phyloP scores from a whole-genome alignment of 2,797 vertebrate genomes.

The Girardinus metallicus region DNA sequence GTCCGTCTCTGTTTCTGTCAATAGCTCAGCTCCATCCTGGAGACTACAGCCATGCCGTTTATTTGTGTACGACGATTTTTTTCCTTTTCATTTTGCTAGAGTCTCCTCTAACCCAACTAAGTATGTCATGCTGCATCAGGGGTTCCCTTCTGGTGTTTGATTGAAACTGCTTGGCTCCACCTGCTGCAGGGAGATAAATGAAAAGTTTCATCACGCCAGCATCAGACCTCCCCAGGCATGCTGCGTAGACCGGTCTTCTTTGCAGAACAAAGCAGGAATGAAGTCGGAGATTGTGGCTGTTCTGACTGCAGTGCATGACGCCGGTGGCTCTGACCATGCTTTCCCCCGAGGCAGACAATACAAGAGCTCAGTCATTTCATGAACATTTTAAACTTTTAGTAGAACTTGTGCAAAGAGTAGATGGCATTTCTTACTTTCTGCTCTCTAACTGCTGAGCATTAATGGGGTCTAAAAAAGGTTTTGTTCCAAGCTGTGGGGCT shows the following conservation, averaged over 20 bases:
- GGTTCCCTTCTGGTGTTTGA: slow-evolving; percentile 57
- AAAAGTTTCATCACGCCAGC: slow-evolving; percentile 29
- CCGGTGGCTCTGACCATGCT: slow-evolving; percentile 8
- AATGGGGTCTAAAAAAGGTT: slow-evolving; percentile 51
- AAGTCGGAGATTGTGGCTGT: slow-evolving; percentile 25
- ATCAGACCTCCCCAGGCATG: slow-evolving; percentile 47
- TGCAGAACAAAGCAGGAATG: slow-evolving; percentile 15
- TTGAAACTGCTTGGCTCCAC: slow-evolving; percentile 69
- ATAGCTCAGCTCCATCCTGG: slow-evolving; percentile 61
- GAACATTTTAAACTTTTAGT: slow-evolving; percentile 47
- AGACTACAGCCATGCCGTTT: slow-evolving; percentile 69
- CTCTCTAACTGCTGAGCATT: slow-evolving; percentile 25
- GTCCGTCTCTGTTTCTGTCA: slow-evolving; percentile 59
- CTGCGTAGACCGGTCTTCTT: slow-evolving; percentile 29
- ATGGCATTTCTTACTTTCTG: slow-evolving; percentile 19
- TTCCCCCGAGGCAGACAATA: slow-evolving; percentile 27
- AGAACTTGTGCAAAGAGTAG: slow-evolving; percentile 25
- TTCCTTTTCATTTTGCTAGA: slow-evolving; percentile 71
- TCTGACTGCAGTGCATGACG: slow-evolving; percentile 42
- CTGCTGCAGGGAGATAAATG: slow-evolving; percentile 60
- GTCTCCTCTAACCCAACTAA: slow-evolving; percentile 72
- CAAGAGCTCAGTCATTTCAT: slow-evolving; percentile 25
- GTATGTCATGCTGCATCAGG: slow-evolving; percentile 68
- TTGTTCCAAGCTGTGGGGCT: slow-evolving; percentile 45
- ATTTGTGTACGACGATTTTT: slow-evolving; percentile 72